Evolutionary conservation across 2,797 vertebrate species (phyloP).

Genomic region (Anas flavirostris): DNA sequence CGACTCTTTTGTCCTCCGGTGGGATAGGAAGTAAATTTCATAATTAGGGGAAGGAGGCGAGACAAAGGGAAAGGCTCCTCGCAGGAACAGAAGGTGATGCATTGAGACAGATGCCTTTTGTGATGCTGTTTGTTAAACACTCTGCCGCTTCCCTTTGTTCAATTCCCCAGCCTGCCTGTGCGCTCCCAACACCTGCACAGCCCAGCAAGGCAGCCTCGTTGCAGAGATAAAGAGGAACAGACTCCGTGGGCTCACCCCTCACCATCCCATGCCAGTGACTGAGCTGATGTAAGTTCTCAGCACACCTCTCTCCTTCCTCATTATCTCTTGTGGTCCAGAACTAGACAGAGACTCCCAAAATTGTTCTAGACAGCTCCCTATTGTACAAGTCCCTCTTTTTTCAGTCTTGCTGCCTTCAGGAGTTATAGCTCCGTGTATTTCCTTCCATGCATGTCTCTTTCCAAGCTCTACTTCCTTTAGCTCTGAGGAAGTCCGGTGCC

Average conservation of each 20-base stretch:
- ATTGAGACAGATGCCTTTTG: conserved; percentile 72
- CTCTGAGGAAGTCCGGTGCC: not conserved
- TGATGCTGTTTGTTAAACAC: conserved; percentile 70
- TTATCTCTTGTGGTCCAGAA: fast-evolving
- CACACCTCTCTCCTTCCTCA: not conserved
- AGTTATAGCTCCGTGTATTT: fast-evolving
- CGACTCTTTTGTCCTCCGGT: conserved; percentile 27
- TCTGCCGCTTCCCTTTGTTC: conserved; percentile 24
- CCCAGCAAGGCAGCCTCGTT: not conserved
- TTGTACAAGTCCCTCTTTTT: not conserved
- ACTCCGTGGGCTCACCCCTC: not conserved
- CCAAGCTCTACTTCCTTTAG: not conserved
- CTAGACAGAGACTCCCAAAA: not conserved
- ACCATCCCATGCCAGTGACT: not conserved
- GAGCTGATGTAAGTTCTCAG: not conserved
- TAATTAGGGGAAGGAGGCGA: conserved; percentile 40
- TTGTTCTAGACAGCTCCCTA: not conserved
- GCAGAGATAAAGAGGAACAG: not conserved
- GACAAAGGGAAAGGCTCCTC: conserved; percentile 54
- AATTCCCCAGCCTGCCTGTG: conserved; percentile 4
- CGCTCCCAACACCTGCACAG: not conserved
- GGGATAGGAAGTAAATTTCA: conserved; percentile 25
- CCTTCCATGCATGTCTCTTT: not conserved
- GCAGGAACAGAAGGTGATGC: conserved; percentile 64
- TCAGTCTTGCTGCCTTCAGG: not conserved